These are phyloP conservation scores for Leptopterna dolabrata DNA, from an alignment of 2,888 invertebrate genomes.

Conservation along the genomic window DNA sequence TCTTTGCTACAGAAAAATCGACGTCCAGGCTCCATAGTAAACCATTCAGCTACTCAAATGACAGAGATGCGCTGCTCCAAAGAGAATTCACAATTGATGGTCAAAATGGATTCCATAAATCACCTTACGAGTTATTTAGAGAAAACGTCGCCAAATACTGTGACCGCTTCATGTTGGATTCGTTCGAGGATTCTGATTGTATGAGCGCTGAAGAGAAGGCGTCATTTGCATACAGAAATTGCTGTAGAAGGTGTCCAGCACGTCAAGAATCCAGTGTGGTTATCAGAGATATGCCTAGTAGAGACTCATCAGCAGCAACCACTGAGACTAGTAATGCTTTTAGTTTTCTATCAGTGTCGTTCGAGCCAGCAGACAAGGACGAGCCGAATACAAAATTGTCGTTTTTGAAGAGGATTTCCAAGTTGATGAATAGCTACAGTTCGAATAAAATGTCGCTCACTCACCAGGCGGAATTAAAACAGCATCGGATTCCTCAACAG, in stretches of 20 bases:
- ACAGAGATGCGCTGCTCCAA: background rate
- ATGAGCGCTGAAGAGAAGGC: constrained; percentile 2
- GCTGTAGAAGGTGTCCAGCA: background rate
- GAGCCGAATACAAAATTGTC: background rate
- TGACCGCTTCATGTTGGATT: background rate
- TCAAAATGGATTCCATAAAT: background rate
- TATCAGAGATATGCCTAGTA: background rate
- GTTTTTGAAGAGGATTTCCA: background rate
- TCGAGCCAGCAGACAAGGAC: background rate
- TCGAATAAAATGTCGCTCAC: background rate
- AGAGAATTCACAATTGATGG: background rate
- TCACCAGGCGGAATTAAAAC: background rate
- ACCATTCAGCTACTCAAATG: background rate
- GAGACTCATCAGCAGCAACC: background rate
- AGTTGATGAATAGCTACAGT: background rate
- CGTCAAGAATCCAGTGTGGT: background rate
- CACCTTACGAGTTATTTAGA: constrained; percentile 17
- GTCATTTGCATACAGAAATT: background rate
- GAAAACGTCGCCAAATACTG: constrained; percentile 1
- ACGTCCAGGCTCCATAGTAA: background rate
- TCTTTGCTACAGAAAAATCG: background rate
- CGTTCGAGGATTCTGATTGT: background rate
- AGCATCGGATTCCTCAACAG: background rate
- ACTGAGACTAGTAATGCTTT: background rate
- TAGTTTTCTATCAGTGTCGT: background rate